Percentiles rank a stretch among this genome's conserved stretches.
Evolutionary conservation across 1,140 invertebrate genomes (phyloP).

Genomic region (Hypsibius dujardini): DNA sequence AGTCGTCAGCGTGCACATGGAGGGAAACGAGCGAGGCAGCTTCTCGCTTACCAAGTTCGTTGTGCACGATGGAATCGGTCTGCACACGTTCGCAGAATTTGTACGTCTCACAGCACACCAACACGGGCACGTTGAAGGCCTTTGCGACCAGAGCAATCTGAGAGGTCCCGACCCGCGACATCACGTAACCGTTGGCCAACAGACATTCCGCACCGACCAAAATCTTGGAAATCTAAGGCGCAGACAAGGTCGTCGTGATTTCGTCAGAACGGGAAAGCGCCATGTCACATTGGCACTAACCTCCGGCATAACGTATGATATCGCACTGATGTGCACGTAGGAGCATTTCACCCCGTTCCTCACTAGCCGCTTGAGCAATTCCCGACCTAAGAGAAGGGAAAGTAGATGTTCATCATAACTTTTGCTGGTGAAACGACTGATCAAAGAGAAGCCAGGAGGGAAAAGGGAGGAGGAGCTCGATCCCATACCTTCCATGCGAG

Average conservation of each 20-base stretch:
- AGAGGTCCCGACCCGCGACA: slow-evolving; percentile 65
- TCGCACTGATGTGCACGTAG: slow-evolving; percentile 62
- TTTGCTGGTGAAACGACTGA: too few relatives aligned
- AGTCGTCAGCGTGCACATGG: not conserved
- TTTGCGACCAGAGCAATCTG: slow-evolving; percentile 64
- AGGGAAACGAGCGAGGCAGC: not conserved
- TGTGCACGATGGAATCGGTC: slow-evolving; percentile 76
- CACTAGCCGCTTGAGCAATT: slow-evolving; percentile 52
- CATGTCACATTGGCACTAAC: slow-evolving; percentile 33
- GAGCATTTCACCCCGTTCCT: slow-evolving; percentile 52
- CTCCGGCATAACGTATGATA: slow-evolving; percentile 61
- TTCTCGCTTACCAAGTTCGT: slow-evolving; percentile 62
- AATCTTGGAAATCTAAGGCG: slow-evolving; percentile 47
- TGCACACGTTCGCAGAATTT: slow-evolving; percentile 78
- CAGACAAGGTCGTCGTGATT: not conserved
- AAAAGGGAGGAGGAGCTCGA: too few relatives aligned
- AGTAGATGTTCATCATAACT: too few relatives aligned
- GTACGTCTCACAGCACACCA: slow-evolving; percentile 83
- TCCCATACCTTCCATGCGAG: slow-evolving; percentile 46
- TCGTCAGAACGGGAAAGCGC: not conserved
- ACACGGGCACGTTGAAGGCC: slow-evolving; percentile 63
- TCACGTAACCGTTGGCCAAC: slow-evolving; percentile 70
- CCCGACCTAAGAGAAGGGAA: too few relatives aligned
- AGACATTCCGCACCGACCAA: slow-evolving; percentile 69
- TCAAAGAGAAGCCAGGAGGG: too few relatives aligned